phyloP scores from a whole-genome alignment of 2,797 vertebrate genomes.

The Macrochelys suwanniensis region DNA sequence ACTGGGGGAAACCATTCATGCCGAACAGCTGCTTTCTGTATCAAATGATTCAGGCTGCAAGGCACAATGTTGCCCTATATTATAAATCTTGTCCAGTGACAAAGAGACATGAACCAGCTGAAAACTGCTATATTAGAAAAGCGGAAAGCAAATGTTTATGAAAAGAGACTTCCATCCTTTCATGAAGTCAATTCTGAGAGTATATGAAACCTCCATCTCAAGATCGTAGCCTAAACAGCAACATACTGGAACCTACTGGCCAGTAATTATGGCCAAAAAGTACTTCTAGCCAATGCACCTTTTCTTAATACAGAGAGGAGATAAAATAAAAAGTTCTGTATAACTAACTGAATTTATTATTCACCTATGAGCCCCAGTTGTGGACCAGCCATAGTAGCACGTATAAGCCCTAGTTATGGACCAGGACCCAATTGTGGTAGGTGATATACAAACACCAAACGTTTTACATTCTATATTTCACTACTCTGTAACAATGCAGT shows the following conservation, averaged over 20 bases:
- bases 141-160: neutral
- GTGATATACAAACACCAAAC: neutral
- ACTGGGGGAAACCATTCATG: neutral
- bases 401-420: neutral
- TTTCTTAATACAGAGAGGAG: neutral
- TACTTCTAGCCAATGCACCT: neutral
- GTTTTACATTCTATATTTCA: neutral
- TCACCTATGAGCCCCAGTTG: too few relatives aligned
- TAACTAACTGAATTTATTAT: too few relatives aligned
- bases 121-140: neutral
- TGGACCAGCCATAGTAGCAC: too few relatives aligned
- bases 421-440: neutral
- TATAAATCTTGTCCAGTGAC: neutral
- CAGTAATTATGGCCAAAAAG: neutral
- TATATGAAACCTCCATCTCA: neutral
- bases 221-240: neutral
- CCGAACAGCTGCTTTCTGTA: neutral
- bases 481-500: neutral
- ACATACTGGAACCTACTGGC: neutral
- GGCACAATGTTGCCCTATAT: neutral
- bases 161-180: neutral
- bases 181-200: neutral
- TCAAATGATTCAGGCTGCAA: neutral
- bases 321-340: neutral
- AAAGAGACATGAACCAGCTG: neutral